Base-by-base conservation (phyloP, 2,113 vertebrate species). In the Alectura lathami region DNA sequence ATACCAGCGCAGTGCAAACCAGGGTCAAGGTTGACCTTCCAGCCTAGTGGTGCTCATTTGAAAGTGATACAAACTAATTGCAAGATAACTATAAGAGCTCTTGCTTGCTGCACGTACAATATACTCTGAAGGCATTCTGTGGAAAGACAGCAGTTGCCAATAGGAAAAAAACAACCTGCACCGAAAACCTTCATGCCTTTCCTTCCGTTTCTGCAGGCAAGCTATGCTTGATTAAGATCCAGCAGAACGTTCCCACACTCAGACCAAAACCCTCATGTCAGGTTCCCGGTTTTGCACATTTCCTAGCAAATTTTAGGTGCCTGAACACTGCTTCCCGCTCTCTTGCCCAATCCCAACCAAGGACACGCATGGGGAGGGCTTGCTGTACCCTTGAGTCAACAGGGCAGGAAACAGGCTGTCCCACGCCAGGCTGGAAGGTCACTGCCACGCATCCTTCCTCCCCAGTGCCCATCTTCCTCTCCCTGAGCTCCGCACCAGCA, bases 371-470 rank as follows among this genome's bases (percentile, higher is more conserved):
- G 80, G 94, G 92, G 86, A 95, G 95, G 88, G 89, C 83, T 93
- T 63, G 76, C 79, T 94, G 64, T 93, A 94, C 89, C 91, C 95
- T 95, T 92, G 91, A 91, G 83, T 81, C 90, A 95, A 94, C 91
- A 96, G 64, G 86, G 91, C 93, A 91, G 94, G 94, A 96, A 96
- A 91, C 43, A 93, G 11, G 43, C 91, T 94, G 87, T 91, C 76
- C 87, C 81, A 59, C 40, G 8, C 93, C 92, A 96, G 90, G 84
- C 88, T 95, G 92, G 93, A 97, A 97, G 96, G 97, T 98, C 97
- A 97, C 74, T 91, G 83, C 82, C 93, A 92, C 38, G 94, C 97
- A 97, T 96, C 97, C 96, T 97, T 96, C 95, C 97, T 97, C 89
- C 91, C 80, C 78, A 94, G 57, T 89, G 91, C 96, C 93, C 93